Evolutionary conservation across 2,113 vertebrate genomes (phyloP).

Genomic region (Varanus salvator): DNA sequence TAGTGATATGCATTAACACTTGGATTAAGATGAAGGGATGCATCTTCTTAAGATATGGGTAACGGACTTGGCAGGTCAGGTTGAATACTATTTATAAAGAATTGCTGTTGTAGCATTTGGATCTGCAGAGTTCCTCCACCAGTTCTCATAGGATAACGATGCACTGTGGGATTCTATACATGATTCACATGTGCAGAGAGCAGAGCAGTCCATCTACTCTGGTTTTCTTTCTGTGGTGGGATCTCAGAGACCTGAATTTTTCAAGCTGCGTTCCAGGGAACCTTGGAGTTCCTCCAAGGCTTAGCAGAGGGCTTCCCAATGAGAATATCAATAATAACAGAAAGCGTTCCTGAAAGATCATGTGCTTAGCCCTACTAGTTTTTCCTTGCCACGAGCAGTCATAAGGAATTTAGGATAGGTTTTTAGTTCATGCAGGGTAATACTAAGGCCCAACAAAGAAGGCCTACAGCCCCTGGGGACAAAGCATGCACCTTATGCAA

Average conservation of each 20-base stretch:
- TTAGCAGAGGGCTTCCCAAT: not conserved
- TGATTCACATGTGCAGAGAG: not conserved
- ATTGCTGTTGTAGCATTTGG: not conserved
- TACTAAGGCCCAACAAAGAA: not conserved
- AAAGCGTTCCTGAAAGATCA: not conserved
- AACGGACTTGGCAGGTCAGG: not conserved
- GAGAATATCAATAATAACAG: not conserved
- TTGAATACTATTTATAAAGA: not conserved
- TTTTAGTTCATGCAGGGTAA: not conserved
- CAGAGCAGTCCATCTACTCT: not conserved
- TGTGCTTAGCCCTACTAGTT: not conserved
- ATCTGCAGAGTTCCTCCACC: not conserved
- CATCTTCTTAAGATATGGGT: slow-evolving; percentile 1
- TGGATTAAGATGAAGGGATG: not conserved
- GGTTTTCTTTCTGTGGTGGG: not conserved
- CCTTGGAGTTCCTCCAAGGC: not conserved
- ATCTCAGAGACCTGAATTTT: not conserved
- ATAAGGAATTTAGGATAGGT: not conserved
- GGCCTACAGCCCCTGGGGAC: not conserved
- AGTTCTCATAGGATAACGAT: not conserved
- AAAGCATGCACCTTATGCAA: not conserved
- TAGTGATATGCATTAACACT: slow-evolving; percentile 10
- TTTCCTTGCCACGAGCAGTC: not conserved
- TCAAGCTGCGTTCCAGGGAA: not conserved
- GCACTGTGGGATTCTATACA: not conserved